A percentile compares a stretch with the other conserved stretches of the same genome.
Evolutionary conservation across 1,140 invertebrate genomes (phyloP).

Genomic region (Hyles vespertilio): DNA sequence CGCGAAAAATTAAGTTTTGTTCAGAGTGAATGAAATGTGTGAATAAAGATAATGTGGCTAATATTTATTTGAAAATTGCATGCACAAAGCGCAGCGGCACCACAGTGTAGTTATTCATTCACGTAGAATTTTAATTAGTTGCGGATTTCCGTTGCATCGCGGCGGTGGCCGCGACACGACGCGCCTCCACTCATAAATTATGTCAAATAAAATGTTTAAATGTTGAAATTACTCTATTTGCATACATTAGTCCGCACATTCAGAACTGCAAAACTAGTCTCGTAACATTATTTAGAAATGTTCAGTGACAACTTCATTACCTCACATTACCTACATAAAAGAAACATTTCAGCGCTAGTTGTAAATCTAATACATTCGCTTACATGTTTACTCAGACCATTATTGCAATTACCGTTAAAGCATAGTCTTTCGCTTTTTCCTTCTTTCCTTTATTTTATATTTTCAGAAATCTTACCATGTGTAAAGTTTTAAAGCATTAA

Average conservation of each 20-base stretch:
- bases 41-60: background rate
- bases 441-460: too few species aligned
- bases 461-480: too few species aligned
- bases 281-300: too few species aligned
- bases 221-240: constrained; percentile 9
- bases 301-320: too few species aligned
- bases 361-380: too few species aligned
- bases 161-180: constrained; percentile 21
- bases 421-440: too few species aligned
- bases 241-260: constrained; percentile 6
- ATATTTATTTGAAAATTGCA: constrained; percentile 33
- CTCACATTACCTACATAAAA: too few species aligned
- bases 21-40: too few species aligned
- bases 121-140: constrained; percentile 68
- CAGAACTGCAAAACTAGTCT: too few species aligned
- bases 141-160: constrained; percentile 52
- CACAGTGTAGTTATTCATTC: constrained; percentile 25
- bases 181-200: constrained; percentile 25
- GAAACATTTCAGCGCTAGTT: background rate
- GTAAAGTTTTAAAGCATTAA: too few species aligned
- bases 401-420: too few species aligned
- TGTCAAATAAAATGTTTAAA: constrained; percentile 23
- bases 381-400: too few species aligned
- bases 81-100: constrained; percentile 1
- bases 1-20: background rate